Evolutionary conservation across 1,140 invertebrate species (phyloP).

Genomic region (Camponotus vicinus): DNA sequence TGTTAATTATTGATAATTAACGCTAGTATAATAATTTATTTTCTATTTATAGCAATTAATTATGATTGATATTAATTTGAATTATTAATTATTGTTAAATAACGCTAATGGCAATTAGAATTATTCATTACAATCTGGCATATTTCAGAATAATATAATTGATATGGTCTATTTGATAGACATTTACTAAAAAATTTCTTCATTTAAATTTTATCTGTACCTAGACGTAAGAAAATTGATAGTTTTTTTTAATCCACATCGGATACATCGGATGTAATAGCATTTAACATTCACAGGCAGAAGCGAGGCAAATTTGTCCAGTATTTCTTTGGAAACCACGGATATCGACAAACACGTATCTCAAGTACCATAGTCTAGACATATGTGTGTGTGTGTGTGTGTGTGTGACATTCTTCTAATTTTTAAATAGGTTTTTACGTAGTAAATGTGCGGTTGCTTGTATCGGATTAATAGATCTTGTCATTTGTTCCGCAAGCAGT

Average conservation of each 20-base stretch:
- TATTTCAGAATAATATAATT: not conserved
- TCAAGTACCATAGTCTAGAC: not conserved
- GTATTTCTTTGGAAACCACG: not conserved
- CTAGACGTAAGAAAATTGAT: not conserved
- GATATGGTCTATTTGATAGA: not conserved
- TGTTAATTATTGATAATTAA: not conserved
- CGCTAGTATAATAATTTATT: not conserved
- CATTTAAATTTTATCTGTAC: not conserved
- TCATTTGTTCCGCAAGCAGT: slow-evolving; percentile 45
- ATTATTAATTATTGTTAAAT: no score
- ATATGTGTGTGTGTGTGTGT: no score
- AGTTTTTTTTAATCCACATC: not conserved
- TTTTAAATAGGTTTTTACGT: slow-evolving; percentile 45
- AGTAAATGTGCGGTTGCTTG: slow-evolving; percentile 32
- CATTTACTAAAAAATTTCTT: not conserved
- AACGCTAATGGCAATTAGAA: not conserved
- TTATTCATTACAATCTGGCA: not conserved
- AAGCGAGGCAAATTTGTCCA: not conserved
- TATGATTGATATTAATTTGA: not conserved
- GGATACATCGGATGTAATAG: not conserved
- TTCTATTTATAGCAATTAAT: not conserved
- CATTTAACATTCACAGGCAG: not conserved
- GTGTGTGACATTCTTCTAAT: slow-evolving; percentile 29
- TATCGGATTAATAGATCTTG: slow-evolving; percentile 50
- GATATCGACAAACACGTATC: slow-evolving; percentile 14